phyloP scores from a whole-genome alignment of 2,888 invertebrate genomes.

The Fragum whitleyi region DNA sequence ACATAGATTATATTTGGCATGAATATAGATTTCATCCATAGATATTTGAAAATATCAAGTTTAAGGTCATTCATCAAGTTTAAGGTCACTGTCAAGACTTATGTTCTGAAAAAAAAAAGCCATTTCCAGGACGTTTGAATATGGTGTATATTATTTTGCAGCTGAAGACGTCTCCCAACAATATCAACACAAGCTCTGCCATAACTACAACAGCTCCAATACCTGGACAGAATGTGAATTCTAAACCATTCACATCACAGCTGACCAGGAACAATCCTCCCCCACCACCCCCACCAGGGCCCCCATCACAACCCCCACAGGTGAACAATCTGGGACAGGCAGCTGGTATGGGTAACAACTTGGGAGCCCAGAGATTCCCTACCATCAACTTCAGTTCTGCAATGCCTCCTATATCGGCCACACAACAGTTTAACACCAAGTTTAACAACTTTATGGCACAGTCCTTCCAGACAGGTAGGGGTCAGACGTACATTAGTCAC shows the following conservation, averaged over 20 bases:
- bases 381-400: slow-evolving; percentile 50
- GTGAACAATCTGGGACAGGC: slow-evolving; percentile 19
- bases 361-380: slow-evolving; percentile 59
- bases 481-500: not conserved
- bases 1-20: no score
- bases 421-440: slow-evolving; percentile 53
- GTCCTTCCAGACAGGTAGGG: slow-evolving; percentile 33
- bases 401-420: slow-evolving; percentile 48
- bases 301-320: not conserved
- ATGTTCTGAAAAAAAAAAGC: no score
- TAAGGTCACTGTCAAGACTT: no score
- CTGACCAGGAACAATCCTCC: slow-evolving; percentile 65
- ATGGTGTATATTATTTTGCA: slow-evolving; percentile 39
- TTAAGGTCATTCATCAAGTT: no score
- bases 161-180: slow-evolving; percentile 76
- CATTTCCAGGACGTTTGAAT: no score
- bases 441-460: slow-evolving; percentile 51
- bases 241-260: slow-evolving; percentile 72
- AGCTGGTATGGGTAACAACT: slow-evolving; percentile 21
- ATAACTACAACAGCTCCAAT: slow-evolving; percentile 52
- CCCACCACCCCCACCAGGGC: slow-evolving; percentile 32
- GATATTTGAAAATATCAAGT: no score
- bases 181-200: not conserved
- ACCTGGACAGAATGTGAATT: slow-evolving; percentile 69
- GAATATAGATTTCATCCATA: no score